Percentiles rank a stretch among this genome's conserved stretches.
Evolutionary conservation across 2,797 vertebrate genomes (phyloP).

Genomic region (Clangula hyemalis): DNA sequence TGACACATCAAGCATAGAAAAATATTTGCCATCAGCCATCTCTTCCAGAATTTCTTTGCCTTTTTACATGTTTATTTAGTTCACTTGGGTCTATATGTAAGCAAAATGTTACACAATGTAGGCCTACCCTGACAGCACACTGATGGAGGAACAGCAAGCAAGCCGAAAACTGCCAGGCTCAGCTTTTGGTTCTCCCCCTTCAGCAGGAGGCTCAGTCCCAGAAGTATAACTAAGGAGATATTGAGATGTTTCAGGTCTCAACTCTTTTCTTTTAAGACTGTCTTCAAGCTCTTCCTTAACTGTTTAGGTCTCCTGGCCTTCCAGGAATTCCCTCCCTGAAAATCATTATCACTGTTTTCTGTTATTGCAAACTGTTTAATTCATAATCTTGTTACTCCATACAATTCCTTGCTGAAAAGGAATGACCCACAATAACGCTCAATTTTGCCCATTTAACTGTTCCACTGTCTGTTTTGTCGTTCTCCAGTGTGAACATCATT

Average conservation of each 20-base stretch:
- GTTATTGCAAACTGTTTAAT: not conserved
- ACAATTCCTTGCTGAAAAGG: not conserved
- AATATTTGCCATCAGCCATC: slow-evolving; percentile 47
- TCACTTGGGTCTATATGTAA: not conserved
- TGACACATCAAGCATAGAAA: slow-evolving; percentile 45
- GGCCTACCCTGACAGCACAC: not conserved
- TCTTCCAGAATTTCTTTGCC: not conserved
- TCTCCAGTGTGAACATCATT: not conserved
- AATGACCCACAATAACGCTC: not conserved
- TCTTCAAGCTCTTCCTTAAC: not conserved
- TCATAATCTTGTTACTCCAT: not conserved
- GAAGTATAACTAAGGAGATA: not conserved
- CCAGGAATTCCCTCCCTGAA: not conserved
- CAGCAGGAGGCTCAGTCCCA: not conserved
- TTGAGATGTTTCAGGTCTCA: not conserved
- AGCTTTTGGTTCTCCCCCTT: not conserved
- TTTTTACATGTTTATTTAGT: not conserved
- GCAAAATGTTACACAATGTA: not conserved
- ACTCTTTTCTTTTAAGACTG: not conserved
- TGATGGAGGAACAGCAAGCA: not conserved
- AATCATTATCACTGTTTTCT: not conserved
- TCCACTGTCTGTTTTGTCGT: not conserved
- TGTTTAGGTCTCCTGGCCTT: not conserved
- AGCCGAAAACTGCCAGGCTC: not conserved
- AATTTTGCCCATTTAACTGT: not conserved